These are phyloP conservation scores for Hippasteria phrygiana DNA, from an alignment of 53 echinoderm and acorn worm species.

Conservation along the genomic window DNA sequence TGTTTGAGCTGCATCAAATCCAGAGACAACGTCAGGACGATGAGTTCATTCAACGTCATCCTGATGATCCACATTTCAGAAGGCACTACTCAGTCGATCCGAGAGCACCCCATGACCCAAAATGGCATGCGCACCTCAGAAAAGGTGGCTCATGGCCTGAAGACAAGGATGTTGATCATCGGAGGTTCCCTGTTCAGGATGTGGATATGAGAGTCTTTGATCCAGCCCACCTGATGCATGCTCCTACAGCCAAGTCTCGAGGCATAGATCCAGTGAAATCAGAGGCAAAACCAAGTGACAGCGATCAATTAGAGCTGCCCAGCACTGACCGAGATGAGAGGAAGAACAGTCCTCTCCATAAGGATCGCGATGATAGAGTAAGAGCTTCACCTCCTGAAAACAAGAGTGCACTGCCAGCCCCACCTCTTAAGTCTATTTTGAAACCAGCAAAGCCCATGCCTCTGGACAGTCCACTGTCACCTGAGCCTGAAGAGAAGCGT, in stretches of 20 bases:
- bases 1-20: conserved; percentile 83
- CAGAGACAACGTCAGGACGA: conserved; percentile 78
- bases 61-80: not conserved
- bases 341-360: not conserved
- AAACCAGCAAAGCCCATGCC: conserved; percentile 37
- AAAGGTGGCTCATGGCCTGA: not conserved
- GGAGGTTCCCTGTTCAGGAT: conserved; percentile 59
- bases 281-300: not conserved
- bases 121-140: conserved; percentile 3
- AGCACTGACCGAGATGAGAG: conserved; percentile 34
- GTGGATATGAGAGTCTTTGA: conserved; percentile 79
- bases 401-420: not conserved
- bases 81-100: conserved; percentile 26
- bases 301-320: not conserved
- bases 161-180: conserved; percentile 45
- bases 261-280: not conserved
- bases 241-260: not conserved
- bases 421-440: conserved; percentile 50
- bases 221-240: conserved; percentile 38
- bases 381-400: not conserved
- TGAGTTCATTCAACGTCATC: not conserved
- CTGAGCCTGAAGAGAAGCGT: conserved; percentile 37
- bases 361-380: conserved; percentile 58
- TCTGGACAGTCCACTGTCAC: conserved; percentile 53
- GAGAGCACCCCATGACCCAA: not conserved